These are phyloP conservation scores for Podocnemis expansa DNA, from an alignment of 2,113 vertebrate genomes.

Conservation along the genomic window DNA sequence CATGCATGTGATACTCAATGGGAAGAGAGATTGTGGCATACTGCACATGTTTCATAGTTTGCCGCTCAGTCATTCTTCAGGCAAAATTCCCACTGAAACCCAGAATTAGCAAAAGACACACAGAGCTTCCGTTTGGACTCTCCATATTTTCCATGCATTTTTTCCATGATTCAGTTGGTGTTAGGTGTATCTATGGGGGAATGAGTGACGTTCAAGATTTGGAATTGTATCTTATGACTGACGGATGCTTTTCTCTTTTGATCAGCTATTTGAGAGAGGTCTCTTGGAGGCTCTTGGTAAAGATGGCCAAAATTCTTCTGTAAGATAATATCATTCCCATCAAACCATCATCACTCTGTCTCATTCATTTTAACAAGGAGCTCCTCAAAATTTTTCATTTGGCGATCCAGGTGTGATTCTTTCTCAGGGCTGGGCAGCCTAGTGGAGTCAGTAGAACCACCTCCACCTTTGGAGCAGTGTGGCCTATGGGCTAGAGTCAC, in stretches of 20 bases:
- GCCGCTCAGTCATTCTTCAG: neutral
- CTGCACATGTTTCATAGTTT: slow-evolving; percentile 5
- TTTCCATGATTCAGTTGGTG: neutral
- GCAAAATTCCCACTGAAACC: neutral
- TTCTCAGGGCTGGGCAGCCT: too few species aligned
- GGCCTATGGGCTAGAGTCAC: too few species aligned
- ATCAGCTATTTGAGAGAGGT: neutral
- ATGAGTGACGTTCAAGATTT: neutral
- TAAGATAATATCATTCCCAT: too few species aligned
- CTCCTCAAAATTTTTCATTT: neutral
- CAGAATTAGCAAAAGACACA: neutral
- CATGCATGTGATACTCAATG: neutral
- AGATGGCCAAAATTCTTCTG: neutral
- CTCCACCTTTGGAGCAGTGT: too few species aligned
- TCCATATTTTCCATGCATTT: slow-evolving; percentile 8
- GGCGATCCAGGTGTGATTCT: neutral
- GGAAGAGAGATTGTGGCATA: neutral
- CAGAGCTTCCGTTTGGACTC: neutral
- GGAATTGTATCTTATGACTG: neutral
- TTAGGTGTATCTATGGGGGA: neutral
- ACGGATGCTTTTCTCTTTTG: neutral
- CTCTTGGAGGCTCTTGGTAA: neutral
- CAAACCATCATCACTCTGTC: neutral
- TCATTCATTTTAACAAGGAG: neutral
- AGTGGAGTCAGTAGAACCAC: too few species aligned